Conservation (phyloP, 2,888 invertebrate genomes). For the Cerastis rubricosa region DNA sequence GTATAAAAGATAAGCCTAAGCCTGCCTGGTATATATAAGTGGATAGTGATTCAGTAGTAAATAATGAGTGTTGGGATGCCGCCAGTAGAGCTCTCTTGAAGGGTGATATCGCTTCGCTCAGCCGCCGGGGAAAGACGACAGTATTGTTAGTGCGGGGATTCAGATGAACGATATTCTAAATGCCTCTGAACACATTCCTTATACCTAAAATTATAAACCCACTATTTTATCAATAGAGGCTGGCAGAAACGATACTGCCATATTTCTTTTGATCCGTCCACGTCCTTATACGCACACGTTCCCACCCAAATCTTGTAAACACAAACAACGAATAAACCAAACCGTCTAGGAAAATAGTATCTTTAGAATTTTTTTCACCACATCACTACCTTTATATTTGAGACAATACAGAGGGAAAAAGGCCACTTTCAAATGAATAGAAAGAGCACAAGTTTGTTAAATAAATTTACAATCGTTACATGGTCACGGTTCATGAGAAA, state of each 20-base stretch:
- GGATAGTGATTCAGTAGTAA: constrained; percentile 56
- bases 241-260: background rate
- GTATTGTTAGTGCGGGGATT: constrained; percentile 57
- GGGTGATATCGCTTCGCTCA: constrained; percentile 63
- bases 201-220: background rate
- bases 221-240: background rate
- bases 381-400: too few species aligned
- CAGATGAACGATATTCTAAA: constrained; percentile 52
- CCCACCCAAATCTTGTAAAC: background rate
- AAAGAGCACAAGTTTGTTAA: too few species aligned
- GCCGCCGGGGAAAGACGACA: constrained; percentile 55
- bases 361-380: too few species aligned
- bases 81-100: constrained; percentile 44
- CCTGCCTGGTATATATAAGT: constrained; percentile 41
- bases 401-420: too few species aligned
- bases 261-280: background rate
- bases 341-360: too few species aligned
- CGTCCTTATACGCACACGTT: background rate
- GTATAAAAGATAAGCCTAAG: constrained; percentile 48
- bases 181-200: background rate
- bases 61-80: constrained; percentile 66
- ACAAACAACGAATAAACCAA: background rate
- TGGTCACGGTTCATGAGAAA: too few species aligned
- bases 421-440: too few species aligned
- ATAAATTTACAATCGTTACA: too few species aligned